Conservation (phyloP, 2,113 vertebrate species). For the Dasyprocta punctata region DNA sequence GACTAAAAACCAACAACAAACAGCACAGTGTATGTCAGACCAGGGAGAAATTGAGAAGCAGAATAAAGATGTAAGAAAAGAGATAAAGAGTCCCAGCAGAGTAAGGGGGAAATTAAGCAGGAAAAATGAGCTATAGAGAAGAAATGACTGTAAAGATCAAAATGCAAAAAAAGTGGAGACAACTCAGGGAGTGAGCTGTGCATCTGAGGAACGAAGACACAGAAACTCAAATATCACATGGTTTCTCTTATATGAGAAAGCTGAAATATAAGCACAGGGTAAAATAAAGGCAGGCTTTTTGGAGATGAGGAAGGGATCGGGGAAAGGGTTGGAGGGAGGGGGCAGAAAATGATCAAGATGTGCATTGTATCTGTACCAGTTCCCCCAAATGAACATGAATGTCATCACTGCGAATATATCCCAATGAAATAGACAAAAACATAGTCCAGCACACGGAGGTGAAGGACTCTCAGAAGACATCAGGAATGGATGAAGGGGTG, state of each 20-base stretch:
- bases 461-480: not conserved
- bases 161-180: not conserved
- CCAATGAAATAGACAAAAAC: not conserved
- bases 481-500: not conserved
- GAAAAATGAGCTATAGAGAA: not conserved
- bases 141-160: not conserved
- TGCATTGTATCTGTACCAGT: not conserved
- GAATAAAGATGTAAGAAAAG: not conserved
- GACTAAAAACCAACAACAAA: not conserved
- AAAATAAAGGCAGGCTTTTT: not conserved
- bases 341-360: not conserved
- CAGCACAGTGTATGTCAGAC: not conserved
- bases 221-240: not conserved
- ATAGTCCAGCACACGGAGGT: not conserved
- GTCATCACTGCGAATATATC: not conserved
- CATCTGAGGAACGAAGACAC: not conserved
- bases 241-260: not conserved
- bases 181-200: rapidly evolving
- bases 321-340: not conserved
- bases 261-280: not conserved
- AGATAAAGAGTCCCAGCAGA: not conserved
- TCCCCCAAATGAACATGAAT: not conserved
- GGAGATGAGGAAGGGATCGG: not conserved
- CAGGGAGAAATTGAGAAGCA: not conserved
- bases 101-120: not conserved